phyloP scores from a whole-genome alignment of 2,797 vertebrate species.

The Arctocebus calabarensis region DNA sequence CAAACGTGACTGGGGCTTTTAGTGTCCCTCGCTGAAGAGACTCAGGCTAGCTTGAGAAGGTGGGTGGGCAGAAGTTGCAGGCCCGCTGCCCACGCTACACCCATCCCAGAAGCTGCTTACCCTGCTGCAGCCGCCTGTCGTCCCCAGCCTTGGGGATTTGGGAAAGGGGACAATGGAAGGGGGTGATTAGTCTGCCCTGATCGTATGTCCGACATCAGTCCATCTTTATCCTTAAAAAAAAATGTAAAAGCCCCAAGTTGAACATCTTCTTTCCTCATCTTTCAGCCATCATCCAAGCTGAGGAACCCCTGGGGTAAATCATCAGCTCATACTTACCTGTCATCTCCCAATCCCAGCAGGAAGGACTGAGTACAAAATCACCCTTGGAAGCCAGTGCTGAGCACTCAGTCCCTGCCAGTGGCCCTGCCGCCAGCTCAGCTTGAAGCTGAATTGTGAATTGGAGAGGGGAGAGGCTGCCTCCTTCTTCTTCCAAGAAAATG shows the following conservation, averaged over 20 bases:
- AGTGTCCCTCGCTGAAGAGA: background rate
- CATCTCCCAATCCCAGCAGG: background rate
- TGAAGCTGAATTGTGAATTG: background rate
- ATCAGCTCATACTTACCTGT: background rate
- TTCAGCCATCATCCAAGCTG: background rate
- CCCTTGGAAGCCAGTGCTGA: background rate
- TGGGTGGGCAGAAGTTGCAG: background rate
- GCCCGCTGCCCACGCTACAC: rapidly evolving
- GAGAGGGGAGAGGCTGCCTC: rapidly evolving
- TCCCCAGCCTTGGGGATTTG: too few relatives aligned
- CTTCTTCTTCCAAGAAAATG: background rate
- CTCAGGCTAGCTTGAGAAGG: background rate
- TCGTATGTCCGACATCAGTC: background rate
- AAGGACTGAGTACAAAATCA: background rate
- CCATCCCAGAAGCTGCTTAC: background rate
- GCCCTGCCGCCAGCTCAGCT: background rate
- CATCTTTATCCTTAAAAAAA: background rate
- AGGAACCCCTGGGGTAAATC: background rate
- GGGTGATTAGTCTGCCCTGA: background rate
- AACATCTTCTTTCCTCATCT: background rate
- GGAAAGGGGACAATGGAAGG: background rate
- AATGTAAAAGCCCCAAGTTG: background rate
- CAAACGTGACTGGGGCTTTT: background rate
- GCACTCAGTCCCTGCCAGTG: background rate
- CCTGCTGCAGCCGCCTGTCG: background rate